Evolutionary conservation across 2,797 vertebrate genomes (phyloP).

Genomic region (Crenuchus spilurus): DNA sequence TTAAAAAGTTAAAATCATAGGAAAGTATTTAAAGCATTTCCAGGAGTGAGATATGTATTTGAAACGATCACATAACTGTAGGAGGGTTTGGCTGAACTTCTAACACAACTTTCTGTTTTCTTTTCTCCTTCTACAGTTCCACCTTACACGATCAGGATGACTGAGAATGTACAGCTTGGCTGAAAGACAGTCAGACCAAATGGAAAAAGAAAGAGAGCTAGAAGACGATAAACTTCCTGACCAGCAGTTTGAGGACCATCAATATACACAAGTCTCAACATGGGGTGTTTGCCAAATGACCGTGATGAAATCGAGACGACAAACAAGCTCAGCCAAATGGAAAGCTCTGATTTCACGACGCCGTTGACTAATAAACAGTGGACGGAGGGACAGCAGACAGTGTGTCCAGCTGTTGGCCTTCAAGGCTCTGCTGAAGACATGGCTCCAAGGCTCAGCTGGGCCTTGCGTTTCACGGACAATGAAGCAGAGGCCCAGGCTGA

Average conservation of each 20-base stretch:
- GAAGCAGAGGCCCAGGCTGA: constrained; percentile 8
- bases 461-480: background rate
- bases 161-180: constrained; percentile 53
- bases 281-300: constrained; percentile 31
- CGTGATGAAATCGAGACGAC: constrained; percentile 23
- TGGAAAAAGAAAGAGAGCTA: constrained; percentile 1
- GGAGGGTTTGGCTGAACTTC: constrained; percentile 19
- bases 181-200: constrained; percentile 16
- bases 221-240: constrained; percentile 32
- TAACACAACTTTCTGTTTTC: constrained; percentile 23
- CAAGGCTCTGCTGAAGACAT: background rate
- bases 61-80: constrained; percentile 17
- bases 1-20: background rate
- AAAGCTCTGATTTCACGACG: constrained; percentile 11
- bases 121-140: constrained; percentile 66
- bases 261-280: constrained; percentile 20
- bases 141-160: constrained; percentile 71
- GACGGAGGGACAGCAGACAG: constrained; percentile 5
- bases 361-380: constrained; percentile 1
- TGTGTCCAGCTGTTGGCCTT: constrained; percentile 2
- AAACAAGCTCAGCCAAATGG: constrained; percentile 24
- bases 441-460: constrained; percentile 11
- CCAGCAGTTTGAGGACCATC: constrained; percentile 21
- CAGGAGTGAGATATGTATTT: constrained; percentile 9
- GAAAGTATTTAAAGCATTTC: background rate